phyloP scores from a whole-genome alignment of 2,888 invertebrate genomes.

The Acleris literana region DNA sequence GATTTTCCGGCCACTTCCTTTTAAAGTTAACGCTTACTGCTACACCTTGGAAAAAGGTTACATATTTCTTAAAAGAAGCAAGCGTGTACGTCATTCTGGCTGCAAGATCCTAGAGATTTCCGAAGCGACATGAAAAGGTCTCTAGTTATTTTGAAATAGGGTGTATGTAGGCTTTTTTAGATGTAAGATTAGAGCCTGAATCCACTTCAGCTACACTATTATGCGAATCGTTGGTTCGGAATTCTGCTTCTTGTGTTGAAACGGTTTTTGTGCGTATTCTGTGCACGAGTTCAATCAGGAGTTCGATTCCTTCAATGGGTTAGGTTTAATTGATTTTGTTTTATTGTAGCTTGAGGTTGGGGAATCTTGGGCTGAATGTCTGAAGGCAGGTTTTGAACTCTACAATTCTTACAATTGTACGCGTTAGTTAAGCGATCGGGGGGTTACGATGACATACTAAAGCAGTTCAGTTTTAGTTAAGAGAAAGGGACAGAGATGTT shows the following conservation, averaged over 20 bases:
- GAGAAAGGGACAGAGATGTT: no score
- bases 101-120: no score
- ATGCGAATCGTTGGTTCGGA: slow-evolving; percentile 73
- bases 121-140: no score
- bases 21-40: slow-evolving; percentile 47
- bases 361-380: background rate
- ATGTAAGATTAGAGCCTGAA: slow-evolving; percentile 36
- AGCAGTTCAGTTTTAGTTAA: no score
- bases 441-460: no score
- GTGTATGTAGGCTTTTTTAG: no score
- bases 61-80: background rate
- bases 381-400: no score
- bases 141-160: no score
- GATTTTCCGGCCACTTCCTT: slow-evolving; percentile 63
- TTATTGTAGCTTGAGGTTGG: slow-evolving; percentile 13
- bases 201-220: slow-evolving; percentile 68
- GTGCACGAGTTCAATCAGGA: slow-evolving; percentile 70
- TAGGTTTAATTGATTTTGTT: slow-evolving; percentile 30
- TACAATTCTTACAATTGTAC: background rate
- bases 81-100: background rate
- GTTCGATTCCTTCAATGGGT: slow-evolving; percentile 68
- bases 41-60: background rate
- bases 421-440: background rate
- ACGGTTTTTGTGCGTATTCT: slow-evolving; percentile 67
- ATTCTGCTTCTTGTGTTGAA: slow-evolving; percentile 76